Base-by-base conservation (phyloP, 2,888 invertebrate genomes). In the Amphiduros pacificus region DNA sequence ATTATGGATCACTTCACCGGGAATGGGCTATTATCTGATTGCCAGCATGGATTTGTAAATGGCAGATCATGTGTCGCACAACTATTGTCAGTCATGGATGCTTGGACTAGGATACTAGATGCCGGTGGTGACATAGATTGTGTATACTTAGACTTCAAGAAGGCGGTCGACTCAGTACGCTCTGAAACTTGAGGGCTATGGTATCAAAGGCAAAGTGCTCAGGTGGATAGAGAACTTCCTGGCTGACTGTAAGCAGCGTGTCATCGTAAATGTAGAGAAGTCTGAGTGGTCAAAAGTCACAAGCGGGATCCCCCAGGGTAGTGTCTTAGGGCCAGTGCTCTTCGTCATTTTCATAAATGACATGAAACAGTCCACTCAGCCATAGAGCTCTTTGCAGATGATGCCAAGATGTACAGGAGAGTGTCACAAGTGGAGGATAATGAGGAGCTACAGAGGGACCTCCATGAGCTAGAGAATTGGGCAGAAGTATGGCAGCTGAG, bases 341-440 rank as follows among this genome's bases (percentile, higher is more conserved):
- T 36, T 36, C 17, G 36, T 36, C 11, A 17, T 17, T 17, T 36
- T 14, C 17, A 36, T 36, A 36, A 36, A 36, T 36, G 36, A 36
- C 17, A 36, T 36, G 17, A 36, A 9, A 36, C 11, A 36, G 36
- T 14, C 36, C 36, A 36, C 36, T 14, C 9, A 36, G 36, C 36
- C 9, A 9, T 36, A 9, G 17, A 36, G 17, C 36, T 36, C 36
- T 36, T 36, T 36, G 36, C 36, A 36, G 36, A 36, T 36, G 36
- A 36, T 17, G 17, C 36, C 64, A 71, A 67, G 58, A 65, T 77
- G 20, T 54, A 61, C 27, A 68, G 66, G 29, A 84, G 87, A 44
- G 78, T 89, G 36, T 9, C 11, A 36, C 9, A 36, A 9, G 17
- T 36, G 11, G 11, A 36, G 9, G 36, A 36, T 17, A 14, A 17